Evolutionary conservation across 2,113 vertebrate species (phyloP), one percentile per base, ranked within the genome.

Genomic region (Xenus cinereus): DNA sequence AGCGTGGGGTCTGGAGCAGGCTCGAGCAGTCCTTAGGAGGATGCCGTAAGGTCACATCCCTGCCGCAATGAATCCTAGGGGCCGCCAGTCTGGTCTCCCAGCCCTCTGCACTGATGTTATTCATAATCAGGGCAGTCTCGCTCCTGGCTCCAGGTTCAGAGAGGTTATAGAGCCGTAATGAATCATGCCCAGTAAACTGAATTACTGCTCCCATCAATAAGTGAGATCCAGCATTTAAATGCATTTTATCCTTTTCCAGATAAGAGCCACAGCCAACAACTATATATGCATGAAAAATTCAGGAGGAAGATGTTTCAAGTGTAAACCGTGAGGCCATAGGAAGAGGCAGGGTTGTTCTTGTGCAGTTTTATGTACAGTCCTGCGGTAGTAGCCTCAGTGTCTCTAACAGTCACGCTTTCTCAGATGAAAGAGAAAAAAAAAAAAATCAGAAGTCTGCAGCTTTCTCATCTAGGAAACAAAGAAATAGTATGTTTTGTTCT

Each of bases 131-230:
- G 57, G 84, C 89, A 93, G 94, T 91, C 92, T 95, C 10, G 4
- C 80, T 96, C 53, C 94, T 82, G 89, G 88, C 96, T 95, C 86
- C 62, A 33, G 73, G 93, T 92, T 93, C 96, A 93, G 77, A 82
- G 88, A 75, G 96, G 94, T 97, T 96, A 95, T 30, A 59, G 75
- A 97, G 77, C 53, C 80, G 27, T 73, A 87, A 96, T 95, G 94
- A 97, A 97, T 97, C 92, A 96, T 81, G 39, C 7, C 89, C 91
- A 87, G 89, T 74, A 93, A 97, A 96, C 59, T 93, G 94, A 97
- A 90, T 96, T 95, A 93, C 77, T 81, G 88, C 73, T 94, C 57
- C 92, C 95, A 96, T 94, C 86, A 84, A 10, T 53, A 92, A 92
- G 83, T 5, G 3, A 95, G 80, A 96, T 51, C 62, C 19, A 95